These are phyloP conservation scores for Notothenia coriiceps DNA, from an alignment of 2,113 vertebrate species.

Conservation along the genomic window DNA sequence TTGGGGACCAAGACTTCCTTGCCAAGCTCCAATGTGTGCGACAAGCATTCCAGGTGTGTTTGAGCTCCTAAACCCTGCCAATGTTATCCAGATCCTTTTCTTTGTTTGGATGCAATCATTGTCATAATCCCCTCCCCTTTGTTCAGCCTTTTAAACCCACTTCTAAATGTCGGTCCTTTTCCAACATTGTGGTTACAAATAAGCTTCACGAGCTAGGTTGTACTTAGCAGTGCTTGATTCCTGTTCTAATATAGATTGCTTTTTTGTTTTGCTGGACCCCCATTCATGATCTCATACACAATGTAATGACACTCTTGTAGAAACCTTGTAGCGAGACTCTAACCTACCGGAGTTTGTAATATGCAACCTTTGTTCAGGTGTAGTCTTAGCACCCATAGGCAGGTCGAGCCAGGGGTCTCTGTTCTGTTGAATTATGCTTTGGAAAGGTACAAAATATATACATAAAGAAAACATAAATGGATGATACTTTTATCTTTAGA, in stretches of 20 bases:
- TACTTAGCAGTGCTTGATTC: neutral
- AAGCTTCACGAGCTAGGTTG: neutral
- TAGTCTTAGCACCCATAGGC: neutral
- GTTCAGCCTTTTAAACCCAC: neutral
- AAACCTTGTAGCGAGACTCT: neutral
- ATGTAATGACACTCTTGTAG: neutral
- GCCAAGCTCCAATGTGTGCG: slow-evolving; percentile 96
- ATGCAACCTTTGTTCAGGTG: neutral
- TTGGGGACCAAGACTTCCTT: slow-evolving; percentile 95
- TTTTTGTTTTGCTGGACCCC: neutral
- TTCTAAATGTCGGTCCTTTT: neutral
- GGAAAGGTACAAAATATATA: neutral
- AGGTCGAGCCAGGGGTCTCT: slow-evolving; percentile 5
- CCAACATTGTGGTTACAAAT: neutral
- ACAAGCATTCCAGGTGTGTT: slow-evolving; percentile 93
- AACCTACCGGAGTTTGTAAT: neutral
- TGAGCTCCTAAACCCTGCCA: neutral
- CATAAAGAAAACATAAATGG: neutral
- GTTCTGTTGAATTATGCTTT: neutral
- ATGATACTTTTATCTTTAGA: no score
- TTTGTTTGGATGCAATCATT: neutral
- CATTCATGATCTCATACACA: neutral
- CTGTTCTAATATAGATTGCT: neutral
- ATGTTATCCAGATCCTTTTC: neutral
- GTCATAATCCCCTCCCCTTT: neutral